These are phyloP conservation scores for Laspeyria flexula DNA, from an alignment of 2,888 invertebrate genomes.

Conservation along the genomic window DNA sequence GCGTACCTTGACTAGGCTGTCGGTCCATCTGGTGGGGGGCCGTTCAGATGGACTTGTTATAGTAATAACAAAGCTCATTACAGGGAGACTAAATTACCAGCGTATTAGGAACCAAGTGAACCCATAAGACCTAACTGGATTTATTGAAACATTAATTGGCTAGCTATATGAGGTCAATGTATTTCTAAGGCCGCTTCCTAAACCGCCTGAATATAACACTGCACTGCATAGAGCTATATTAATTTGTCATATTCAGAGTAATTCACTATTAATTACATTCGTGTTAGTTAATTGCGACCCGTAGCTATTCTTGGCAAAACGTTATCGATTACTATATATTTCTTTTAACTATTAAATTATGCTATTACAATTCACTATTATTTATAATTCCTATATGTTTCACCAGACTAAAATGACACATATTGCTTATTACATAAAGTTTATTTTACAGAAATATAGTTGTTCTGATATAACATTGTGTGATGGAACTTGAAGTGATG, in stretches of 20 bases:
- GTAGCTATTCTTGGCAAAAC: constrained; percentile 56
- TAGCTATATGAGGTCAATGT: too few species aligned
- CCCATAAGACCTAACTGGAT: too few species aligned
- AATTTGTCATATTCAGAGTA: constrained; percentile 23
- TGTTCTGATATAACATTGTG: constrained; percentile 45
- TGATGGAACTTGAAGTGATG: constrained; percentile 40
- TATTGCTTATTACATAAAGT: constrained; percentile 38
- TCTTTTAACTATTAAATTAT: constrained; percentile 69
- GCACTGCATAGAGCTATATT: too few species aligned
- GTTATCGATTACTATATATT: constrained; percentile 68
- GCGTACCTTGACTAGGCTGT: too few species aligned
- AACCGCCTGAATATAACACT: too few species aligned
- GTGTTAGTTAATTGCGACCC: constrained; percentile 50
- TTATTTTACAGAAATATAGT: constrained; percentile 38
- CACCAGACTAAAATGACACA: constrained; percentile 9
- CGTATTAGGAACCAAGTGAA: too few species aligned
- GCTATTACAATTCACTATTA: constrained; percentile 39
- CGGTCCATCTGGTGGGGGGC: too few species aligned
- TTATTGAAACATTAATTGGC: too few species aligned
- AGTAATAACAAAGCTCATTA: too few species aligned
- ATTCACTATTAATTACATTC: constrained; percentile 33
- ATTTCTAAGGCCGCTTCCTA: too few species aligned
- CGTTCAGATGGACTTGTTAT: too few species aligned
- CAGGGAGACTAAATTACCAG: too few species aligned
- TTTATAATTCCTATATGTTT: constrained; percentile 17